Base-by-base conservation (phyloP, 2,113 vertebrate species). In the Oenanthe melanoleuca region DNA sequence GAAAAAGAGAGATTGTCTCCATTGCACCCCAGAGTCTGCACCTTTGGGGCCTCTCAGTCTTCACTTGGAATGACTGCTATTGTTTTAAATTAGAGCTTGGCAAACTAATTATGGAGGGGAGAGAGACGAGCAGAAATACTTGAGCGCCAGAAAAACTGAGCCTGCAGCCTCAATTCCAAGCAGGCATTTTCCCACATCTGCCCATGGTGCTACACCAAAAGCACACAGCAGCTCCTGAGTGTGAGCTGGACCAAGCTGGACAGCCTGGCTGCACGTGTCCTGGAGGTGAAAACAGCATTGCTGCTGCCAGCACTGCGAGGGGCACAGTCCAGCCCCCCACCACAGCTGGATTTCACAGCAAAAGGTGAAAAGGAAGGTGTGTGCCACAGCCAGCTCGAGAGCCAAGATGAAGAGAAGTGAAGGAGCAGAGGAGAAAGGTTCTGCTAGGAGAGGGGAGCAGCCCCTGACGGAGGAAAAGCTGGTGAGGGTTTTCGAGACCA, bases 11-110 rank as follows among this genome's bases (percentile, higher is more conserved):
- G 8, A 24, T 63, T 31, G 18, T 70, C 18, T 22, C 38, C 47
- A 7, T 3, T 38, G 49, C n/a, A 82, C 67, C 34, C 79, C 70
- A 33, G 66, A 63, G 28, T 22, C 45, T 77, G 66, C 26, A 50
- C n/a, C 50, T 59, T 11, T 52, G 29, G 37, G 45, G 64, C n/a
- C 37, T 69, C 64, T 80, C 44, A 23, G 24, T 24, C 47, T 86
- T 83, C 60, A 16, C 33, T 92, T 40, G 45, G 57, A 88, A 73
- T 14, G 9, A 47, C 5, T 15, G 11, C 14, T 65, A n/a, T 34
- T 72, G 67, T 37, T 95, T 74, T 60, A 86, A 74, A 69, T 78
- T 79, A 80, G 73, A 78, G 69, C 79, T 90, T 88, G 64, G 61
- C 47, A 75, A 86, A 53, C n/a, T 45, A 73, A 80, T 5, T 15